Conservation (phyloP, 1,140 invertebrate species). For the Saccostrea cuccullata region DNA sequence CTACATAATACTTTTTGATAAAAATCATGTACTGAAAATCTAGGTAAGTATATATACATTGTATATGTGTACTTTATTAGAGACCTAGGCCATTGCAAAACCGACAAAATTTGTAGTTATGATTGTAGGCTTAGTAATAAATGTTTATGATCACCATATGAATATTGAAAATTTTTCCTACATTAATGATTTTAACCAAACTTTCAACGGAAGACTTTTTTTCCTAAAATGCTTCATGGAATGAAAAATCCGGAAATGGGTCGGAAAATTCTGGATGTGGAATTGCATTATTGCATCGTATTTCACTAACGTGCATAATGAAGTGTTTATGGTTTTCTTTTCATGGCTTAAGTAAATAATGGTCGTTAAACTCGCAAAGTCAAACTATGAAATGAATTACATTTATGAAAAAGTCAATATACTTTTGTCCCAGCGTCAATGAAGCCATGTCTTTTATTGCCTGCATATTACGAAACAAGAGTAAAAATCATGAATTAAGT, state of each 20-base stretch:
- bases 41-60: no score
- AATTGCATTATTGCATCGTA: constrained; percentile 33
- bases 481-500: constrained; percentile 32
- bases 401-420: constrained; percentile 23
- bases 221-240: background rate
- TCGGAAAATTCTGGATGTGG: background rate
- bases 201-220: background rate
- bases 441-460: constrained; percentile 2
- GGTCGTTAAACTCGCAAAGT: background rate
- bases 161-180: background rate
- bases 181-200: background rate
- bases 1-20: no score
- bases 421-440: background rate
- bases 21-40: no score
- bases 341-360: constrained; percentile 24
- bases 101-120: no score
- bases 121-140: no score
- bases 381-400: background rate
- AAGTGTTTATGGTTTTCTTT: constrained; percentile 32
- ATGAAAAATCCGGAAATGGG: constrained; percentile 7
- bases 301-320: constrained; percentile 25
- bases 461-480: constrained; percentile 31
- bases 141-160: no score
- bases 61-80: no score
- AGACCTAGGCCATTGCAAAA: no score